phyloP scores from a whole-genome alignment of 1,140 invertebrate species.

The Drosophila truncata region DNA sequence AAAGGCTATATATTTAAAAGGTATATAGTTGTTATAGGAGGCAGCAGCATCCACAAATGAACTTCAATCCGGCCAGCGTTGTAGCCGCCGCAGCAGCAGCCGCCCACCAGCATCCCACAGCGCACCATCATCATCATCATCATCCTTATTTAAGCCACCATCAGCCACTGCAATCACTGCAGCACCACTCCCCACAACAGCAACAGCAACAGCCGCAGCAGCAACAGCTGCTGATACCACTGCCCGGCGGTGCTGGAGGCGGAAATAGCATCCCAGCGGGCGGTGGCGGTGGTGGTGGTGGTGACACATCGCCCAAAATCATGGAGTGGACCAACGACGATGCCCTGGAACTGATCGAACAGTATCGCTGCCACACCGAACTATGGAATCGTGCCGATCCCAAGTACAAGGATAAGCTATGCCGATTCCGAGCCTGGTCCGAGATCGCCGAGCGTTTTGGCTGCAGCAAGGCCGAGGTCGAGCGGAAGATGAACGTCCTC shows the following conservation, averaged over 20 bases:
- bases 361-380: constrained; percentile 86
- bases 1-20: constrained; percentile 20
- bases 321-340: constrained; percentile 86
- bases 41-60: constrained; percentile 62
- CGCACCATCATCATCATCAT: constrained; percentile 34
- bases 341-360: constrained; percentile 85
- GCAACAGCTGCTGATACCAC: constrained; percentile 58
- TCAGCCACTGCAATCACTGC: constrained; percentile 14
- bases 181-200: constrained; percentile 12
- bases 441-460: constrained; percentile 86
- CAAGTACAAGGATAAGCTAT: constrained; percentile 86
- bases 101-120: constrained; percentile 40
- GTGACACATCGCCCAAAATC: constrained; percentile 66
- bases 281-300: constrained; percentile 29
- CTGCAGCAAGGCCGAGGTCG: constrained; percentile 86
- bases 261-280: constrained; percentile 22
- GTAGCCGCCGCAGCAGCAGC: constrained; percentile 69
- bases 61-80: constrained; percentile 72
- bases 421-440: constrained; percentile 85
- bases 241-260: constrained; percentile 50
- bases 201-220: constrained; percentile 7
- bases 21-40: constrained; percentile 2
- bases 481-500: constrained; percentile 86
- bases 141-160: constrained; percentile 30
- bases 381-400: constrained; percentile 86